Percentiles rank a stretch among this genome's conserved stretches.
These are phyloP conservation scores for Pseudorhombus dupliciocellatus DNA, from an alignment of 2,113 vertebrate species.

Conservation along the genomic window DNA sequence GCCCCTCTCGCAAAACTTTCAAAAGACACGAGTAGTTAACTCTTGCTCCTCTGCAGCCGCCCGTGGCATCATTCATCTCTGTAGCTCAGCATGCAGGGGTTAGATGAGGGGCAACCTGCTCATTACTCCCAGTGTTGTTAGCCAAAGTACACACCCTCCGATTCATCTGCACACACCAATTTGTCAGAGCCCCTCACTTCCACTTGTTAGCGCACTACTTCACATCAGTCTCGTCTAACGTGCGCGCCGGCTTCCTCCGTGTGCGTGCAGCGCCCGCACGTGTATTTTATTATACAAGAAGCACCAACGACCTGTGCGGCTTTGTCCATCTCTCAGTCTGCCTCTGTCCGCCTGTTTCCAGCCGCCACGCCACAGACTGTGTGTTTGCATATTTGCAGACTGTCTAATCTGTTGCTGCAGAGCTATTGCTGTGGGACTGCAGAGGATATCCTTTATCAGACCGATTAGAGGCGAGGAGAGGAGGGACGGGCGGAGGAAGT, in stretches of 20 bases:
- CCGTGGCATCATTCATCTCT: constrained; percentile 63
- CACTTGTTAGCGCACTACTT: constrained; percentile 73
- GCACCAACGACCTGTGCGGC: background rate
- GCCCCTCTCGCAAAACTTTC: background rate
- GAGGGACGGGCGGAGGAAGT: constrained; percentile 35
- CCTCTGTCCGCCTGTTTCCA: constrained; percentile 30
- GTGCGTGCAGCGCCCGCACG: background rate
- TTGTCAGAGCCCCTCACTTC: constrained; percentile 73
- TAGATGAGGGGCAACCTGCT: constrained; percentile 73
- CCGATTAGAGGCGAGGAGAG: constrained; percentile 61
- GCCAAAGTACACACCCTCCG: constrained; percentile 57
- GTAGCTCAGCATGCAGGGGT: constrained; percentile 63
- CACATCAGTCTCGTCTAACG: constrained; percentile 34
- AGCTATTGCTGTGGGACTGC: constrained; percentile 61
- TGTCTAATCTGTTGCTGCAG: constrained; percentile 61
- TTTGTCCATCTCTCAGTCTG: constrained; percentile 45
- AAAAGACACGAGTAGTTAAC: constrained; percentile 2
- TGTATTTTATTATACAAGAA: no score
- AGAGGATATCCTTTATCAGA: constrained; percentile 64
- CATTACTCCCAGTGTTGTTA: constrained; percentile 80
- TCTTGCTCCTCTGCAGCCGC: background rate
- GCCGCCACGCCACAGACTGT: constrained; percentile 31
- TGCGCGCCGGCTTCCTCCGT: background rate
- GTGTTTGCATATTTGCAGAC: constrained; percentile 46
- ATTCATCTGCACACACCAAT: constrained; percentile 76